phyloP scores from a whole-genome alignment of 2,113 vertebrate genomes.

The Nymphicus hollandicus region DNA sequence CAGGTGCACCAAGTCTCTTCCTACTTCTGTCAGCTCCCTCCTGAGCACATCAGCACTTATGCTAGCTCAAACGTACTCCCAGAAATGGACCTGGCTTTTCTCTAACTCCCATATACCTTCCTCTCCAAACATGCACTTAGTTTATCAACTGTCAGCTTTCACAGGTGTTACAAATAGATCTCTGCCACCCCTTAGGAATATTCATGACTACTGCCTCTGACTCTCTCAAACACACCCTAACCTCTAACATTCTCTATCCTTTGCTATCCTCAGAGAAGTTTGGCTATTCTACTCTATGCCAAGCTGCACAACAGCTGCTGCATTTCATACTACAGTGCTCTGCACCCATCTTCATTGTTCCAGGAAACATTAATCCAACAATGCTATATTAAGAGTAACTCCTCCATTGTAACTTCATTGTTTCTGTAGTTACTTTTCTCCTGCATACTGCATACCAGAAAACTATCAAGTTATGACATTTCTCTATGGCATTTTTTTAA shows the following conservation, averaged over 20 bases:
- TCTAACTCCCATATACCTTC: neutral
- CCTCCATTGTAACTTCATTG: neutral
- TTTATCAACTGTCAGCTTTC: neutral
- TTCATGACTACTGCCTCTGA: neutral
- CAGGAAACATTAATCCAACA: neutral
- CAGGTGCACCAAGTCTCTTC: neutral
- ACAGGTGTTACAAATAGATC: neutral
- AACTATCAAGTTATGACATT: neutral
- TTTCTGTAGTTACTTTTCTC: neutral
- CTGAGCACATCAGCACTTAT: neutral
- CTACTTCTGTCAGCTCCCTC: neutral
- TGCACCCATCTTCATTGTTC: neutral
- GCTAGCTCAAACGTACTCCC: neutral
- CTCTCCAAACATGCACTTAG: neutral
- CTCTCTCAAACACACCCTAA: neutral
- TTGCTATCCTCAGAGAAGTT: neutral
- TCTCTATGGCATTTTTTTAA: neutral
- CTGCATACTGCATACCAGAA: neutral
- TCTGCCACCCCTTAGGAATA: neutral
- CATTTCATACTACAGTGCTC: neutral
- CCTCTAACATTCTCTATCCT: neutral
- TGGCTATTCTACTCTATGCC: neutral
- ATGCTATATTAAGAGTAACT: neutral
- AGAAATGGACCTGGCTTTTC: neutral
- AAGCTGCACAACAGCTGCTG: conserved; percentile 1